Percentiles rank a stretch among this genome's conserved stretches.
phyloP scores from a whole-genome alignment of 2,888 invertebrate genomes.

The Charanyca ferruginea region DNA sequence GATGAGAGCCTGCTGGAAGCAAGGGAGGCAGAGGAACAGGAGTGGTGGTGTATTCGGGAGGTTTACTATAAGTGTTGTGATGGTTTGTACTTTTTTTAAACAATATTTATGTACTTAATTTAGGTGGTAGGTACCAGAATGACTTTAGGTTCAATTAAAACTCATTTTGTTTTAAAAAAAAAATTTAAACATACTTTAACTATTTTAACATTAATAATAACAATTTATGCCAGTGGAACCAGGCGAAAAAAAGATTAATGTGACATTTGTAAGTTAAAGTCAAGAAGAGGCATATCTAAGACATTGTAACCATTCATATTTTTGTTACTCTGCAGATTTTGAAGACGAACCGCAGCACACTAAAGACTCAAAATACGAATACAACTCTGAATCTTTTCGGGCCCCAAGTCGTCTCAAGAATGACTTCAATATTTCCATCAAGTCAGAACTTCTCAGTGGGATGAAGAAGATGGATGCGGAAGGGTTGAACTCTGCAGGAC shows the following conservation, averaged over 20 bases:
- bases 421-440: constrained; percentile 87
- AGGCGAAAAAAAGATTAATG: too few species aligned
- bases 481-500: constrained; percentile 70
- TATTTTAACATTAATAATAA: too few species aligned
- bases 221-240: too few species aligned
- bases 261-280: too few species aligned
- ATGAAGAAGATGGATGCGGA: constrained; percentile 79
- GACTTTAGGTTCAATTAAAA: too few species aligned
- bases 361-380: constrained; percentile 81
- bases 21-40: constrained; percentile 91
- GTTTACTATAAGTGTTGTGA: constrained; percentile 79
- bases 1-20: constrained; percentile 92
- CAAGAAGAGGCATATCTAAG: too few species aligned
- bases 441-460: constrained; percentile 80
- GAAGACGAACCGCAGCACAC: constrained; percentile 76
- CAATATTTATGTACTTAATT: too few species aligned
- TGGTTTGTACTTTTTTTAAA: constrained; percentile 68
- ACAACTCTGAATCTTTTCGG: constrained; percentile 82
- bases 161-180: too few species aligned
- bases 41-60: constrained; percentile 88
- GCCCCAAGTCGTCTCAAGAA: constrained; percentile 84
- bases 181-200: too few species aligned
- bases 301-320: too few species aligned
- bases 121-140: too few species aligned
- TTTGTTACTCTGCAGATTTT: constrained; percentile 79